Percentiles rank a stretch among this genome's conserved stretches.
Evolutionary conservation across 2,797 vertebrate species (phyloP).

Genomic region (Rhabdomys pumilio): DNA sequence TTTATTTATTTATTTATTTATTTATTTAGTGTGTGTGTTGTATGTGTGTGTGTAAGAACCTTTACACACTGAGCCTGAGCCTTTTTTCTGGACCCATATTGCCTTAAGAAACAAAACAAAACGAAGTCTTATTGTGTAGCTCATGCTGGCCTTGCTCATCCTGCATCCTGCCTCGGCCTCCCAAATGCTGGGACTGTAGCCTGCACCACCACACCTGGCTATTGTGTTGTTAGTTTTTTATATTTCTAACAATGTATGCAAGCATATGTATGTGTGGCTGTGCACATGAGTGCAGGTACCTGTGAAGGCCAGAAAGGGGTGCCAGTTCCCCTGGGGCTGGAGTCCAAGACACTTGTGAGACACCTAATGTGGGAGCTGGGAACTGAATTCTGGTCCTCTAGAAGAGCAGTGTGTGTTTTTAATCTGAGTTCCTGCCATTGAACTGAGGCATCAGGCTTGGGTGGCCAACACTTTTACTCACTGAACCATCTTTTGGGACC

Average conservation of each 20-base stretch:
- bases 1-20: neutral
- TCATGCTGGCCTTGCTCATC: neutral
- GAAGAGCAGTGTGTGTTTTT: neutral
- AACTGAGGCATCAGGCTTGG: neutral
- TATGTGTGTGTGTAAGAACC: neutral
- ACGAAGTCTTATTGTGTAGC: neutral
- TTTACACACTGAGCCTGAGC: neutral
- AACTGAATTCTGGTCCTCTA: neutral
- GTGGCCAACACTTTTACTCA: neutral
- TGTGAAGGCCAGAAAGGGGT: neutral
- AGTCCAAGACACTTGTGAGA: neutral
- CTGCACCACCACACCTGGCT: neutral
- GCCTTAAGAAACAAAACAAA: neutral
- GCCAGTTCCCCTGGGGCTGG: neutral
- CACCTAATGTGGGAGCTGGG: neutral
- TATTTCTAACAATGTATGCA: neutral
- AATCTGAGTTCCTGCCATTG: neutral
- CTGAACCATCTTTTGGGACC: neutral
- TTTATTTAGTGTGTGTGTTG: neutral
- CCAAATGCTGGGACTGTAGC: neutral
- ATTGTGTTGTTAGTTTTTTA: neutral
- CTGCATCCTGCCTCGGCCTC: too few relatives aligned
- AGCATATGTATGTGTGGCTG: neutral
- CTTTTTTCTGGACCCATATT: neutral
- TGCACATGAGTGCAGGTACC: neutral